Conservation (phyloP, 2,888 invertebrate species). For the Mylabris sibirica region DNA sequence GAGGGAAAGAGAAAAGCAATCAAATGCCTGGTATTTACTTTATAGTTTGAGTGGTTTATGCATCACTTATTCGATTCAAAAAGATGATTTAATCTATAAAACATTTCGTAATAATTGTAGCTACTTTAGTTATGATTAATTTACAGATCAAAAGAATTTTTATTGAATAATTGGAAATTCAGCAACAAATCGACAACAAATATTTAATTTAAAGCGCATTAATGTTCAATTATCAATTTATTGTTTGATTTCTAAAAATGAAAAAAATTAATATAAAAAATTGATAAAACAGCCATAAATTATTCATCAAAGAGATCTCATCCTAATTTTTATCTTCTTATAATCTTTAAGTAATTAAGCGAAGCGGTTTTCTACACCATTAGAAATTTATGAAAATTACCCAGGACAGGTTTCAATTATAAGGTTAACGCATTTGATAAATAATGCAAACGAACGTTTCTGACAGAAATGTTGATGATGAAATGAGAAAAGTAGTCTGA, state of each 20-base stretch:
- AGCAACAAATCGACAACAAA: background rate
- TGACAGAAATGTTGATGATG: slow-evolving; percentile 34
- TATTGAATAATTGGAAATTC: background rate
- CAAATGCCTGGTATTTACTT: slow-evolving; percentile 35
- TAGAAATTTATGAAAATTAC: slow-evolving; percentile 48
- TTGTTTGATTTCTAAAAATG: slow-evolving; percentile 11
- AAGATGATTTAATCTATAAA: slow-evolving; percentile 30
- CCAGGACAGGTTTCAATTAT: slow-evolving; percentile 48
- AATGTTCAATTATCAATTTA: background rate
- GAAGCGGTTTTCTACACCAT: slow-evolving; percentile 39
- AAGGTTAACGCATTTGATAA: slow-evolving; percentile 45
- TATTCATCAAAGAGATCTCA: slow-evolving; percentile 44
- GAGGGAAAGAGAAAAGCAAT: slow-evolving; percentile 35
- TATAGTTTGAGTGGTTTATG: slow-evolving; percentile 32
- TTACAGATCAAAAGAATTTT: slow-evolving; percentile 10
- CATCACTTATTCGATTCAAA: slow-evolving; percentile 28
- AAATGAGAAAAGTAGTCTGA: slow-evolving; percentile 15
- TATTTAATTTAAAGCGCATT: slow-evolving; percentile 1
- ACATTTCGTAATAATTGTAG: slow-evolving; percentile 26
- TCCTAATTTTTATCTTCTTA: slow-evolving; percentile 41
- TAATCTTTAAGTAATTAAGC: slow-evolving; percentile 47
- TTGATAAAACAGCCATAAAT: slow-evolving; percentile 38
- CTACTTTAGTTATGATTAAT: slow-evolving; percentile 28
- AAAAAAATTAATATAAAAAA: too few relatives aligned
- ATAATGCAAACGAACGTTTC: slow-evolving; percentile 45